Conservation (phyloP, 2,113 vertebrate species). For the Odocoileus hemionus region DNA sequence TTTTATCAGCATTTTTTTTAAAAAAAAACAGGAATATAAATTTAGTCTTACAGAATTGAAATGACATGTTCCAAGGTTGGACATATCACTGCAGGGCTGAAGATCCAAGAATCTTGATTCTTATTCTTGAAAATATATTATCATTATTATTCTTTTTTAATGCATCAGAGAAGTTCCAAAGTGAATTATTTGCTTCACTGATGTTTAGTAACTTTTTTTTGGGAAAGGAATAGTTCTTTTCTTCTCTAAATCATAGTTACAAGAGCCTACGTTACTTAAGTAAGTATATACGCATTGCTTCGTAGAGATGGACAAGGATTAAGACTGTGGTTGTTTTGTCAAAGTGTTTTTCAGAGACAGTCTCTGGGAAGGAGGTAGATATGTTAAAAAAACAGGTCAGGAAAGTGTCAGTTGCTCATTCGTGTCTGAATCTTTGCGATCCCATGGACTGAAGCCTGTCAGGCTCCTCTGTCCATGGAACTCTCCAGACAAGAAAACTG, state of each 20-base stretch:
- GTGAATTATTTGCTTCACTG: neutral
- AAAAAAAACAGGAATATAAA: neutral
- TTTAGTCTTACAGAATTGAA: neutral
- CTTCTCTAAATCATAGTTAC: neutral
- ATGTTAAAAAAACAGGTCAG: neutral
- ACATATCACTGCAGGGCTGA: neutral
- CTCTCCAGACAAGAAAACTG: neutral
- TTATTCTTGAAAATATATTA: neutral
- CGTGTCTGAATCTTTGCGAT: neutral
- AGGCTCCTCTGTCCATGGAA: neutral
- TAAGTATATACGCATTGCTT: neutral
- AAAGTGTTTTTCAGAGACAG: neutral
- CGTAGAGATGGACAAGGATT: neutral
- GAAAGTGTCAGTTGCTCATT: neutral
- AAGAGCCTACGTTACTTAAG: neutral
- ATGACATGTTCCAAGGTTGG: neutral
- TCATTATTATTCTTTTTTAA: neutral
- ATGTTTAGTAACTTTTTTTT: neutral
- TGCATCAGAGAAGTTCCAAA: neutral
- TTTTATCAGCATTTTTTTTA: constrained; percentile 19
- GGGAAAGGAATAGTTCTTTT: neutral
- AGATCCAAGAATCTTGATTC: neutral
- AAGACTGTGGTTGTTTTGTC: neutral
- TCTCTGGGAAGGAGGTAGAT: neutral
- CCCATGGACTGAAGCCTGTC: neutral